Percentiles rank a stretch among this genome's conserved stretches.
Conservation (phyloP, 2,888 invertebrate species). For the Luffia ferchaultella region DNA sequence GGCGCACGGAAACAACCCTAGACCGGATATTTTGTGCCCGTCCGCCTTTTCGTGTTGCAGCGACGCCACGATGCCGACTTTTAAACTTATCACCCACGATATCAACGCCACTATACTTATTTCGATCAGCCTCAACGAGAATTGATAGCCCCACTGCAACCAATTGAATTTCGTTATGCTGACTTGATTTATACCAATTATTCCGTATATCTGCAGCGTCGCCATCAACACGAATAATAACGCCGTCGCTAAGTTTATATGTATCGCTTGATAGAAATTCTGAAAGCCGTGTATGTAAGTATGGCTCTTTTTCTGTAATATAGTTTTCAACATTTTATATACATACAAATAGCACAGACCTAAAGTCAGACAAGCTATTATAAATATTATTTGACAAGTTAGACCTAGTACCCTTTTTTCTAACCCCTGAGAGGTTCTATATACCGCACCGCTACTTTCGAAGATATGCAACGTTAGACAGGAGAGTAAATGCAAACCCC, state of each 20-base stretch:
- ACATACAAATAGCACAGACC: conserved; percentile 87
- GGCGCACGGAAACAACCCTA: conserved; percentile 83
- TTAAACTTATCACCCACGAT: conserved; percentile 86
- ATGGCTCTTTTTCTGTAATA: conserved; percentile 78
- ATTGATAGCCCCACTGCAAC: conserved; percentile 93
- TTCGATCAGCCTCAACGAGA: conserved; percentile 84
- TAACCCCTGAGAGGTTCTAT: conserved; percentile 46
- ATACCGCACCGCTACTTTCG: conserved; percentile 65
- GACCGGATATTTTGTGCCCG: conserved; percentile 73
- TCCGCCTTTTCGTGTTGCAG: conserved; percentile 78
- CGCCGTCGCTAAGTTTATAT: conserved; percentile 88
- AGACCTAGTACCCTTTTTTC: conserved; percentile 73
- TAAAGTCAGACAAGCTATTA: conserved; percentile 83
- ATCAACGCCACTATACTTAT: conserved; percentile 86
- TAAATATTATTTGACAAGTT: conserved; percentile 86
- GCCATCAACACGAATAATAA: conserved; percentile 85
- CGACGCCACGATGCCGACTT: conserved; percentile 58
- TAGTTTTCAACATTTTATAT: conserved; percentile 79
- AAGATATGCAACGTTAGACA: conserved; percentile 85
- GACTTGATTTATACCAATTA: conserved; percentile 57
- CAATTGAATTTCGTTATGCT: conserved; percentile 77
- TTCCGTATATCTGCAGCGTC: conserved; percentile 83
- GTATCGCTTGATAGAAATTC: conserved; percentile 86
- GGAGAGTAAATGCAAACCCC: conserved; percentile 79
- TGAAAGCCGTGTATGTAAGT: conserved; percentile 82